Evolutionary conservation across 1,140 invertebrate genomes (phyloP).

Genomic region (Euwallacea similis): DNA sequence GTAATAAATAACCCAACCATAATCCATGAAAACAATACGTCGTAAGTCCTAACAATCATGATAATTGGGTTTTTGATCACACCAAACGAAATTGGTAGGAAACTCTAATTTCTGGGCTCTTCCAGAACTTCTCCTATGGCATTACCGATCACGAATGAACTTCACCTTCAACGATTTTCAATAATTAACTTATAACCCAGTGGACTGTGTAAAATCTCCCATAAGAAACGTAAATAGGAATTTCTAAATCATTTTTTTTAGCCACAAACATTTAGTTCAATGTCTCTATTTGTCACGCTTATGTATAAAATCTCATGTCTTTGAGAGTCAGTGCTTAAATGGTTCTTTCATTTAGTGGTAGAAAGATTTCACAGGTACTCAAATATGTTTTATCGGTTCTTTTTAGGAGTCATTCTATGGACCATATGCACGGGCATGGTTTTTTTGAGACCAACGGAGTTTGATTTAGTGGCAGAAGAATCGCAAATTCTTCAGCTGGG

Average conservation of each 20-base stretch:
- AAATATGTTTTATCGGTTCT: neutral
- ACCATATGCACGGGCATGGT: conserved; percentile 5
- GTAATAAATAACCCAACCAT: no score
- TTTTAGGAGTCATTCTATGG: neutral
- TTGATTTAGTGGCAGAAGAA: conserved; percentile 31
- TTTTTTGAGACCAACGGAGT: conserved; percentile 6
- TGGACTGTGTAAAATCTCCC: conserved; percentile 27
- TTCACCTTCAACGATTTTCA: neutral
- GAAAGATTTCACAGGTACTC: no score
- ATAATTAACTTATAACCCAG: conserved; percentile 17
- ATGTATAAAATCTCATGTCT: conserved; percentile 11
- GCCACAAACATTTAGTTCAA: conserved; percentile 30
- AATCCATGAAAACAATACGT: no score
- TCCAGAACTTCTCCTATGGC: no score
- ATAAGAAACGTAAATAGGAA: conserved; percentile 8
- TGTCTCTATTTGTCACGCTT: conserved; percentile 18
- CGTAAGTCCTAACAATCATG: no score
- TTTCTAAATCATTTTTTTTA: conserved; percentile 11
- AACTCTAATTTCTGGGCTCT: no score
- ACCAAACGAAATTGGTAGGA: no score
- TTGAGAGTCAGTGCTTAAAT: no score
- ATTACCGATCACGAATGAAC: neutral
- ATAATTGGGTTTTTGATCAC: no score
- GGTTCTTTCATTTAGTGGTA: no score
- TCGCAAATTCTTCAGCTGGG: conserved; percentile 17